Conservation (phyloP, 2,797 vertebrate genomes). For the Eleutherodactylus coqui region DNA sequence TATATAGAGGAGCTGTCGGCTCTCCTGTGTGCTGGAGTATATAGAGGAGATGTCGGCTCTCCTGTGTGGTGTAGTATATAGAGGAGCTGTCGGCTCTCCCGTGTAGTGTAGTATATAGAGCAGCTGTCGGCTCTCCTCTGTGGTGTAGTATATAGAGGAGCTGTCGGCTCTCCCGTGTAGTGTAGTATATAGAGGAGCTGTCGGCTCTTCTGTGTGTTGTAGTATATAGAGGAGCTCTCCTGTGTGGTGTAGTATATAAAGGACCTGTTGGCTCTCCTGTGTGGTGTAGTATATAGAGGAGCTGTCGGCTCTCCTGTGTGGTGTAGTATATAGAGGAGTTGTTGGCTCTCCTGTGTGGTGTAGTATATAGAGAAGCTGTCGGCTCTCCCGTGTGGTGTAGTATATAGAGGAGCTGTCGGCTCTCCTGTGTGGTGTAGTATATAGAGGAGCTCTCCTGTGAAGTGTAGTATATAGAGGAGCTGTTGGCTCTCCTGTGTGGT, state of each 20-base stretch:
- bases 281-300: slow-evolving; percentile 10
- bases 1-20: slow-evolving; percentile 1
- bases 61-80: slow-evolving; percentile 5
- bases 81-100: background rate
- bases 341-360: background rate
- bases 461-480: no score
- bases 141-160: background rate
- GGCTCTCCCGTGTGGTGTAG: background rate
- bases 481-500: no score
- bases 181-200: background rate
- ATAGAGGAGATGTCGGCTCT: slow-evolving; percentile 1
- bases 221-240: background rate
- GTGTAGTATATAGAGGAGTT: background rate
- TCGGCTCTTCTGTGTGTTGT: slow-evolving; percentile 11
- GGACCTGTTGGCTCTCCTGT: background rate
- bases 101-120: slow-evolving; percentile 18
- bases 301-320: background rate
- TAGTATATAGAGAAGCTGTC: background rate
- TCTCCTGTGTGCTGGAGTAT: slow-evolving; percentile 1
- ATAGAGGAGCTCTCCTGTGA: background rate
- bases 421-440: background rate
- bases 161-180: background rate
- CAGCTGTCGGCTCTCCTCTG: background rate
- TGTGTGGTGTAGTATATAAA: slow-evolving; percentile 12
- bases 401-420: background rate